A percentile compares a stretch with the other conserved stretches of the same genome.
phyloP scores from a whole-genome alignment of 2,888 invertebrate species.

The Volucella inflata region DNA sequence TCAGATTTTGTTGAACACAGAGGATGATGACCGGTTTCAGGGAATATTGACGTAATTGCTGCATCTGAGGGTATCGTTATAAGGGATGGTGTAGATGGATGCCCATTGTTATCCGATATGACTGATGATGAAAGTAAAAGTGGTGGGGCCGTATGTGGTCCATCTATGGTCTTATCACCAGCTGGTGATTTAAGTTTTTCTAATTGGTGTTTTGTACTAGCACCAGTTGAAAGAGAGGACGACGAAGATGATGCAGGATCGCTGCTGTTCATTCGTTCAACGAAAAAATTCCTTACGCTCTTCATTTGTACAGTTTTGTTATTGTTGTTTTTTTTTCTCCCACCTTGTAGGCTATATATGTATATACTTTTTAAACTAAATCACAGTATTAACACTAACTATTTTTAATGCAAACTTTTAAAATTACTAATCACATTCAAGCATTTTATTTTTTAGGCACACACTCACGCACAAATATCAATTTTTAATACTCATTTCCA shows the following conservation, averaged over 20 bases:
- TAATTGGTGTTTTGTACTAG: constrained; percentile 74
- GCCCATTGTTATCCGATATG: constrained; percentile 65
- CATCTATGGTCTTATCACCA: constrained; percentile 56
- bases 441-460: constrained; percentile 58
- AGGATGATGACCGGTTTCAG: constrained; percentile 66
- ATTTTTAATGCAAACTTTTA: constrained; percentile 31
- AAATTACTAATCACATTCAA: constrained; percentile 58
- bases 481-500: constrained; percentile 34
- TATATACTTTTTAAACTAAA: constrained; percentile 72
- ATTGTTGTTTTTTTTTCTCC: constrained; percentile 46
- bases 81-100: constrained; percentile 68
- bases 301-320: constrained; percentile 79
- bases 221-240: constrained; percentile 42
- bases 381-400: constrained; percentile 68
- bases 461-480: constrained; percentile 58
- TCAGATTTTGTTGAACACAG: constrained; percentile 74
- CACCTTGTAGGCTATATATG: constrained; percentile 33
- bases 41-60: constrained; percentile 69
- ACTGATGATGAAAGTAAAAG: constrained; percentile 54
- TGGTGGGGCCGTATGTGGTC: constrained; percentile 69
- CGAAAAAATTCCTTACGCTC: constrained; percentile 83
- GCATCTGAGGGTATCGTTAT: constrained; percentile 66
- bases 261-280: constrained; percentile 82
- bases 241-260: constrained; percentile 77
- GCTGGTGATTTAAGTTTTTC: constrained; percentile 62